These are phyloP conservation scores for Miltochrista miniata DNA, from an alignment of 2,888 invertebrate species.

Conservation along the genomic window DNA sequence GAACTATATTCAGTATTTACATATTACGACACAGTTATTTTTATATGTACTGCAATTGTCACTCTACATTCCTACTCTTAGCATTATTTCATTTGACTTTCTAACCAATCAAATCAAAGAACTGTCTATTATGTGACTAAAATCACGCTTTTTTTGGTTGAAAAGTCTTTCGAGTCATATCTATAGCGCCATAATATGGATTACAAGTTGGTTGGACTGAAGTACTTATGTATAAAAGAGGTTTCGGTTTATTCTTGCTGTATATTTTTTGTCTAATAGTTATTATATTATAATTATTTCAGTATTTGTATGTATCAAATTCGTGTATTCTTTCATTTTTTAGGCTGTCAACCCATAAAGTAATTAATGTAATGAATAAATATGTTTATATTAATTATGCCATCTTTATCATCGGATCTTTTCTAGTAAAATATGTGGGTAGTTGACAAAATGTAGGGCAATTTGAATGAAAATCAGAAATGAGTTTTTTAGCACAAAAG, in stretches of 20 bases:
- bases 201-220: no score
- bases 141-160: no score
- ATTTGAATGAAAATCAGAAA: background rate
- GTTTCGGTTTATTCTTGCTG: no score
- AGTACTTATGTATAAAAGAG: no score
- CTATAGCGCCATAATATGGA: no score
- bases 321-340: background rate
- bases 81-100: no score
- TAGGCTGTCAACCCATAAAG: background rate
- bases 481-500: background rate
- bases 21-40: background rate
- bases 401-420: background rate
- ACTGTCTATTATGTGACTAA: no score
- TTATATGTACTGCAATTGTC: background rate
- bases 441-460: background rate
- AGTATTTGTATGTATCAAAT: constrained; percentile 9
- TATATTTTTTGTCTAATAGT: no score
- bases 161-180: no score
- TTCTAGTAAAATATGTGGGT: background rate
- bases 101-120: constrained; percentile 1
- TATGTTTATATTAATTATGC: background rate
- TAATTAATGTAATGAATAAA: no score
- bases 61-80: background rate
- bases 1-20: no score
- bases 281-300: background rate